Evolutionary conservation across 1,140 invertebrate genomes (phyloP).

Genomic region (Sipha flava): DNA sequence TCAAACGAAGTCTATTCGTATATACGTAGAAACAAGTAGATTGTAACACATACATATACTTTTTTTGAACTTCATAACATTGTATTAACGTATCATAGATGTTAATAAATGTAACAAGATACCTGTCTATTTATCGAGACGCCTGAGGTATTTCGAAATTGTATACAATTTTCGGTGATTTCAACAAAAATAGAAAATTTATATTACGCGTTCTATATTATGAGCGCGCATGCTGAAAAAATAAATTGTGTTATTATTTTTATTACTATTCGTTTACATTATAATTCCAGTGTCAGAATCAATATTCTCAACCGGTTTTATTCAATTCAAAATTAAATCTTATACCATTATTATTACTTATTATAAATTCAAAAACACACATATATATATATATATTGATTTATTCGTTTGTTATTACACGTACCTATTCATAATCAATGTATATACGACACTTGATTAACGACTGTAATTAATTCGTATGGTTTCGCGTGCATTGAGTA

Average conservation of each 20-base stretch:
- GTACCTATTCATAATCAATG: not conserved
- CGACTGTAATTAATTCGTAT: not conserved
- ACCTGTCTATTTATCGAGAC: too few species aligned
- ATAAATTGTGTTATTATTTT: not conserved
- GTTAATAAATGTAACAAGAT: not conserved
- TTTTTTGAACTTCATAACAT: not conserved
- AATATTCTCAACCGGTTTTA: constrained; percentile 1
- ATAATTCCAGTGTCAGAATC: not conserved
- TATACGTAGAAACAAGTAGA: too few species aligned
- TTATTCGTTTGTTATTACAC: not conserved
- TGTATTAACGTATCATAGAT: not conserved
- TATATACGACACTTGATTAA: not conserved
- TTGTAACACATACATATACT: too few species aligned
- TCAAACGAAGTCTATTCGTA: not conserved
- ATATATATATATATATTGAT: not conserved
- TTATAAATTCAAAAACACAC: not conserved
- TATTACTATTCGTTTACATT: not conserved
- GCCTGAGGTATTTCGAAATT: not conserved
- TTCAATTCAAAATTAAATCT: not conserved
- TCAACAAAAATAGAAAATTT: not conserved
- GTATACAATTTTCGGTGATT: not conserved
- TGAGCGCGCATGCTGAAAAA: not conserved
- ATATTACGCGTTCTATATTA: not conserved
- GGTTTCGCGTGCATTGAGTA: not conserved
- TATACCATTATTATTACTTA: not conserved